These are phyloP conservation scores for Tyto alba DNA, from an alignment of 2,113 vertebrate species.

Conservation along the genomic window DNA sequence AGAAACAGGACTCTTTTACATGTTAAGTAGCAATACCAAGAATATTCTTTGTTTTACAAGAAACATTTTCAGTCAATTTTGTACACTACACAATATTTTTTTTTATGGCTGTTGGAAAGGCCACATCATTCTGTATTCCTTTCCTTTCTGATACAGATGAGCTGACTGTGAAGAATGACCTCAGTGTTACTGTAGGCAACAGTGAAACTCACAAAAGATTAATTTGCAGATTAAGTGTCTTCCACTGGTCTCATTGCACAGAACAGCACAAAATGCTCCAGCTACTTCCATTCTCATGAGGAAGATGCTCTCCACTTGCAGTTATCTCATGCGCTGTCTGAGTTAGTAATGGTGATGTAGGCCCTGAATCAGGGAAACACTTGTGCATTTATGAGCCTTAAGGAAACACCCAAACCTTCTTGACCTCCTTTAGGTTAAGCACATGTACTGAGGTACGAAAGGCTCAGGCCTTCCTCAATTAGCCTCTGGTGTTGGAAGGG, in stretches of 20 bases:
- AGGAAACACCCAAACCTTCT: neutral
- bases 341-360: neutral
- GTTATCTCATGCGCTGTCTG: neutral
- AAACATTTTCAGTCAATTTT: neutral
- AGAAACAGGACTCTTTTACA: neutral
- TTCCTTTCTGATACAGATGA: neutral
- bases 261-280: neutral
- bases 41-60: neutral
- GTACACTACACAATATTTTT: neutral
- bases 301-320: neutral
- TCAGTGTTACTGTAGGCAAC: neutral
- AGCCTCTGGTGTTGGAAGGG: neutral
- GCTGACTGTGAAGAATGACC: neutral
- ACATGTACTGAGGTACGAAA: neutral
- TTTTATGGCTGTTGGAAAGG: neutral
- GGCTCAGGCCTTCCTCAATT: neutral
- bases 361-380: neutral
- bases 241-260: neutral
- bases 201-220: constrained; percentile 13
- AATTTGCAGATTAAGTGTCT: neutral
- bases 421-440: neutral
- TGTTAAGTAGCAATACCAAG: neutral
- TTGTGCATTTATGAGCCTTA: neutral
- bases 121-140: neutral
- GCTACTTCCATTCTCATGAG: neutral